Base-by-base conservation (phyloP, 2,888 invertebrate genomes). In the Meteorus cinctellus region DNA sequence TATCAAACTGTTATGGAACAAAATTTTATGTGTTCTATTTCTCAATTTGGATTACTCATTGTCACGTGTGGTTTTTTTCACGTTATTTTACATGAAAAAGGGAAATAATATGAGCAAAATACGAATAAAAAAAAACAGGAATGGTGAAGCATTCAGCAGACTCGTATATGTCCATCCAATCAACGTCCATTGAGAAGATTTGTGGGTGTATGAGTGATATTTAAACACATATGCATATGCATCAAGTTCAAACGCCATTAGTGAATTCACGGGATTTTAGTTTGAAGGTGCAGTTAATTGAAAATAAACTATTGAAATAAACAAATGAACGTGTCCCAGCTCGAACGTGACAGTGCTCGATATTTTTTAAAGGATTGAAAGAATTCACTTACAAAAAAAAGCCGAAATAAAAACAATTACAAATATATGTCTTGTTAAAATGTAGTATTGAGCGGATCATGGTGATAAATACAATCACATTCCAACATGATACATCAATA, bases 351-450 rank as follows among this genome's bases (percentile, higher is more conserved):
- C 66, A 81, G 71, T 76, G 77, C 80, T 78, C 76, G 79, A 79
- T 81, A 81, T 80, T 81, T 81, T 81, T 80, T 78, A 79, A 76
- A 78, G 69, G 66, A 78, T 41, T 24, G 72, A 78, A 72, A 68
- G 41, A 76, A 78, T 68, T 55, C 34, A 68, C 75, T 63, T 48
- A 75, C n/a, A 71, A 65, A 67, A 70, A 73, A 60, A 69, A 51
- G 62, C 48, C 66, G 51, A 71, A 48, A 59, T 10, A 51, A 66
- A 51, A 63, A 70, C 16, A 45, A 71, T 60, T 74, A n/a, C 19
- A 24, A 55, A 67, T 80, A 78, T 77, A 78, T 77, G 74, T 79
- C 78, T 78, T 80, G 80, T 79, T 79, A 76, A 76, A 68, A 72
- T 41, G 77, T 77, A 79, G 68, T 76, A 78, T 76, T 79, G 76